Conservation (phyloP, 2,113 vertebrate species). For the Elachura formosa region DNA sequence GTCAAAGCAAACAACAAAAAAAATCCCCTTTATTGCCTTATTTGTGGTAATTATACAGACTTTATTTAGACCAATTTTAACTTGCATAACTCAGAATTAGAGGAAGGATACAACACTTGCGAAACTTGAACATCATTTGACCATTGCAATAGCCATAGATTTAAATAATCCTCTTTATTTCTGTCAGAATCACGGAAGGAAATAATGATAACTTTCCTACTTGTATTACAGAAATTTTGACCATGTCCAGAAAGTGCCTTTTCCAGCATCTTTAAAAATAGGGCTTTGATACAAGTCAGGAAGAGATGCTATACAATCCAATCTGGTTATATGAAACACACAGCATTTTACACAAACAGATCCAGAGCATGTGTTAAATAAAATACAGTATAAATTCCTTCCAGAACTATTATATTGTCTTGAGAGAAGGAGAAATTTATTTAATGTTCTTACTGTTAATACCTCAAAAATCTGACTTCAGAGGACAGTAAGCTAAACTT, state of each 20-base stretch:
- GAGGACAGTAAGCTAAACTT: not conserved
- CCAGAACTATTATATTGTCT: not conserved
- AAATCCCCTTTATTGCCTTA: rapidly evolving
- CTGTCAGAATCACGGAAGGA: not conserved
- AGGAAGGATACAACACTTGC: not conserved
- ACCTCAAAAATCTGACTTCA: not conserved
- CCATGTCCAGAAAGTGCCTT: not conserved
- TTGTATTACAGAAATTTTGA: not conserved
- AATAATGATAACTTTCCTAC: not conserved
- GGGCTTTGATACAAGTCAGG: not conserved
- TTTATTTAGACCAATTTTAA: not conserved
- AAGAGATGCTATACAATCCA: not conserved
- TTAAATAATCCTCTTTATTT: not conserved
- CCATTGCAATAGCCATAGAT: not conserved
- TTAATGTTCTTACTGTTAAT: not conserved
- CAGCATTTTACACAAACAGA: not conserved
- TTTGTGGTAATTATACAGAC: not conserved
- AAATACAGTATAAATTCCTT: not conserved
- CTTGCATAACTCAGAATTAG: not conserved
- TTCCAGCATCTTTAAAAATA: not conserved
- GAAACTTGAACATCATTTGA: not conserved
- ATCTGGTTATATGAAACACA: not conserved
- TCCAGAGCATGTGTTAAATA: not conserved
- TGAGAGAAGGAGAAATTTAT: not conserved
- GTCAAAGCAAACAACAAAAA: not conserved